Evolutionary conservation across 2,113 vertebrate species (phyloP).

Genomic region (Oplegnathus fasciatus): DNA sequence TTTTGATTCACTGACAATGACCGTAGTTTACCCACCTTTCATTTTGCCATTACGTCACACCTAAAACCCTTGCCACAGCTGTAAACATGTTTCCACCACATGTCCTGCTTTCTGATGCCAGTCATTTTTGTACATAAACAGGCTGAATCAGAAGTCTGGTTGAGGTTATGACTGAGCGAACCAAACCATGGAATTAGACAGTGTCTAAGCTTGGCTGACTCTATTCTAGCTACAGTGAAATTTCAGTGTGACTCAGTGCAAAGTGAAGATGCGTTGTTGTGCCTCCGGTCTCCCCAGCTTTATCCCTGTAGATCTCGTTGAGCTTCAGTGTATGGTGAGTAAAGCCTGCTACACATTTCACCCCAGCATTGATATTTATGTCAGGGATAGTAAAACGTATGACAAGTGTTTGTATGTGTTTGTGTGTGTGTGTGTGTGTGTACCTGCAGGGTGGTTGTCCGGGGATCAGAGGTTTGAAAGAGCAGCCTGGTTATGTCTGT

Average conservation of each 20-base stretch:
- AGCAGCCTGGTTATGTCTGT: background rate
- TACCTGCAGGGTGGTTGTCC: conserved; percentile 15
- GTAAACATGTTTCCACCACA: conserved; percentile 69
- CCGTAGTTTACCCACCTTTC: conserved; percentile 13
- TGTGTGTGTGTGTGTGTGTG: conserved; percentile 12
- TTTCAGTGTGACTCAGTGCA: conserved; percentile 1
- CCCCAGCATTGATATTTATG: conserved; percentile 7
- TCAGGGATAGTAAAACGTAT: background rate
- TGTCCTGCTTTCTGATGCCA: conserved; percentile 49
- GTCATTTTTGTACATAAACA: conserved; percentile 59
- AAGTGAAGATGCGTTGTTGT: conserved; percentile 10
- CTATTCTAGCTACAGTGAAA: conserved; percentile 17
- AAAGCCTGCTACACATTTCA: conserved; percentile 21
- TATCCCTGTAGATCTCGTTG: conserved; percentile 15
- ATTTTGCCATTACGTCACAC: conserved; percentile 35
- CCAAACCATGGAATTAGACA: conserved; percentile 33
- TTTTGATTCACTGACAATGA: background rate
- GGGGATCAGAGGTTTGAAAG: conserved; percentile 3
- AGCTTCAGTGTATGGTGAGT: conserved; percentile 31
- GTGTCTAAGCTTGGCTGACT: conserved; percentile 25
- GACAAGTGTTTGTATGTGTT: background rate
- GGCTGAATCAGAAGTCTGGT: conserved; percentile 41
- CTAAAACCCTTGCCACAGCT: conserved; percentile 25
- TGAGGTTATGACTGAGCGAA: conserved; percentile 67
- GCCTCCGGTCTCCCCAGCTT: background rate